Percentiles rank a stretch among this genome's conserved stretches.
phyloP scores from a whole-genome alignment of 35 echinoderm and acorn worm species.

The Nesometra sesokonis region DNA sequence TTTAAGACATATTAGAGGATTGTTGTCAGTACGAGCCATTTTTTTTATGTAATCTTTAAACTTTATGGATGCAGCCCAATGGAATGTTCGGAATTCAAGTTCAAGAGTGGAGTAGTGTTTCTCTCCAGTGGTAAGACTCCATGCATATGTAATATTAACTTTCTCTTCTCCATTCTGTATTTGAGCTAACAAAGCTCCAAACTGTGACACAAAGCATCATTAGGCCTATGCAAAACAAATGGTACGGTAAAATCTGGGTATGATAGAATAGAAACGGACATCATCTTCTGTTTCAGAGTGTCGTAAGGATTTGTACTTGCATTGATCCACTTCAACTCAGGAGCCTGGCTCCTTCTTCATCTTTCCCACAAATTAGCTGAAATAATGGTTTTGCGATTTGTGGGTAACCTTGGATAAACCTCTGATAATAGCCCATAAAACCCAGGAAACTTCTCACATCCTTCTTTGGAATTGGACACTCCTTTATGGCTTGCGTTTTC shows the following conservation, averaged over 20 bases:
- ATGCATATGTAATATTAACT: conserved; percentile 6
- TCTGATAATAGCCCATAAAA: too few relatives aligned
- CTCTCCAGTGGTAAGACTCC: not conserved
- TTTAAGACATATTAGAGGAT: not conserved
- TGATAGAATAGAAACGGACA: not conserved
- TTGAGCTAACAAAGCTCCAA: conserved; percentile 2
- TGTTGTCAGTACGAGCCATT: conserved; percentile 4
- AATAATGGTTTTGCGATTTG: too few relatives aligned
- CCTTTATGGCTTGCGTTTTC: too few relatives aligned
- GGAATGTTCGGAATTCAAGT: not conserved
- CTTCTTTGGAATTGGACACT: too few relatives aligned
- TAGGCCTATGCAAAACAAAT: conserved; percentile 13
- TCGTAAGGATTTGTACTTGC: too few relatives aligned
- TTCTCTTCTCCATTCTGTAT: conserved; percentile 23
- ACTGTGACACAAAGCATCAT: not conserved
- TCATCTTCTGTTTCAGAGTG: not conserved
- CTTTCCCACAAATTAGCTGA: too few relatives aligned
- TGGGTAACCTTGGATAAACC: too few relatives aligned
- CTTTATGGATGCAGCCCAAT: not conserved
- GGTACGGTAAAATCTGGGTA: not conserved
- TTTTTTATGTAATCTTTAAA: not conserved
- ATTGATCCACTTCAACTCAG: too few relatives aligned
- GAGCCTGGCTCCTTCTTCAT: too few relatives aligned
- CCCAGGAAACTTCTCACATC: too few relatives aligned
- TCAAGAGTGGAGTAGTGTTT: not conserved